Evolutionary conservation across 1,140 invertebrate species (phyloP).

Genomic region (Lutraria rhynchaena): DNA sequence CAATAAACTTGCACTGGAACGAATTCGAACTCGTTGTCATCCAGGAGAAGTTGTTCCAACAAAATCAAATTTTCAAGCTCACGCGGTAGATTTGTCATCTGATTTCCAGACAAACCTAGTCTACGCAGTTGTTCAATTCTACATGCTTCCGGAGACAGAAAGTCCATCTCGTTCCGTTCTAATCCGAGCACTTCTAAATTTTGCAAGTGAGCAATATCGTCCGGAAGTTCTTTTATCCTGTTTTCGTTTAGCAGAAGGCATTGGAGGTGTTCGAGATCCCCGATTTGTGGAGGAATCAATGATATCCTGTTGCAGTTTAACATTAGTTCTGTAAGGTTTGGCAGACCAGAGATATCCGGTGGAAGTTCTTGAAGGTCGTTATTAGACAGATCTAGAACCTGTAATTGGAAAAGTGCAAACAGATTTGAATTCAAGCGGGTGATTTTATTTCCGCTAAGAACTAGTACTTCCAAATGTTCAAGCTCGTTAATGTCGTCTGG

Average conservation of each 20-base stretch:
- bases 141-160: conserved; percentile 76
- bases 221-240: conserved; percentile 67
- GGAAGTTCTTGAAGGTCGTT: conserved; percentile 75
- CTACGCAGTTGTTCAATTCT: conserved; percentile 71
- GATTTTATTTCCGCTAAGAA: conserved; percentile 72
- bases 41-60: conserved; percentile 76
- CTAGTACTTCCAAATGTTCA: conserved; percentile 71
- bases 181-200: conserved; percentile 73
- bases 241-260: conserved; percentile 77
- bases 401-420: conserved; percentile 69
- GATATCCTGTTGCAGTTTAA: conserved; percentile 72
- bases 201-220: conserved; percentile 62
- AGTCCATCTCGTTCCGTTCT: conserved; percentile 76
- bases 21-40: conserved; percentile 81
- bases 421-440: conserved; percentile 65
- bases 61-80: conserved; percentile 75
- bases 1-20: conserved; percentile 79
- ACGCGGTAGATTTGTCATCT: conserved; percentile 77
- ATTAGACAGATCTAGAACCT: conserved; percentile 74
- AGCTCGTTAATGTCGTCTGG: conserved; percentile 71
- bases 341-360: conserved; percentile 69
- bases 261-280: conserved; percentile 66
- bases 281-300: conserved; percentile 69
- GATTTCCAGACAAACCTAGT: conserved; percentile 78
- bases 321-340: conserved; percentile 70